These are phyloP conservation scores for Arion vulgaris DNA, from an alignment of 1,140 invertebrate species.

Conservation along the genomic window DNA sequence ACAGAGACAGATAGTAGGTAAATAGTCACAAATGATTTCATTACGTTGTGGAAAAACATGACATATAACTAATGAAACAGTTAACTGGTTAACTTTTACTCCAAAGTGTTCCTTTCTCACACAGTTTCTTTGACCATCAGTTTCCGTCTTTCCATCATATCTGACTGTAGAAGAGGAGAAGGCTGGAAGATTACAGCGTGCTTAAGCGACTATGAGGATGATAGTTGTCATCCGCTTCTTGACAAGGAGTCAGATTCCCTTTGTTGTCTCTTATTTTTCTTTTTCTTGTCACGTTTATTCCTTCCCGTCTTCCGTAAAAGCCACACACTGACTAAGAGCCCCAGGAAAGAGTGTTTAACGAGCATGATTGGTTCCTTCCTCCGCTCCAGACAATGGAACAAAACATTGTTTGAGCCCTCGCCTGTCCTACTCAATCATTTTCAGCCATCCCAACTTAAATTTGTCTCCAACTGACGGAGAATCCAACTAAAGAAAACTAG, in stretches of 20 bases:
- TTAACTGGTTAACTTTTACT: no score
- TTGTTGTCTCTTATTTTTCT: conserved; percentile 22
- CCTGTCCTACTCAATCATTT: conserved; percentile 17
- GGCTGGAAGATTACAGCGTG: no score
- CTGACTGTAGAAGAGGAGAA: no score
- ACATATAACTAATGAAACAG: no score
- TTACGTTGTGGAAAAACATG: no score
- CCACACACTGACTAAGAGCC: conserved; percentile 9
- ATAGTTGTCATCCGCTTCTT: no score
- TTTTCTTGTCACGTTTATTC: neutral
- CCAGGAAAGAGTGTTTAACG: conserved; percentile 20
- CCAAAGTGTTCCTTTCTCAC: no score
- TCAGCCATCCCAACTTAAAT: neutral
- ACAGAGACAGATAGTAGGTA: no score
- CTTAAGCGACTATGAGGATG: no score
- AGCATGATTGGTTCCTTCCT: conserved; percentile 3
- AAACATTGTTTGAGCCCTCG: neutral
- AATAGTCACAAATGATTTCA: no score
- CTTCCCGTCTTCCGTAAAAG: neutral
- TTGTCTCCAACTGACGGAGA: conserved; percentile 5
- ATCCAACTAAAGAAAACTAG: conserved; percentile 7
- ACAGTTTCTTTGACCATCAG: no score
- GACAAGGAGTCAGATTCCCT: neutral
- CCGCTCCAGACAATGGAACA: neutral
- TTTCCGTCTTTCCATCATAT: no score